Percentiles rank a stretch among this genome's conserved stretches.
phyloP scores from a whole-genome alignment of 2,888 invertebrate species.

The Clitarchus hookeri region DNA sequence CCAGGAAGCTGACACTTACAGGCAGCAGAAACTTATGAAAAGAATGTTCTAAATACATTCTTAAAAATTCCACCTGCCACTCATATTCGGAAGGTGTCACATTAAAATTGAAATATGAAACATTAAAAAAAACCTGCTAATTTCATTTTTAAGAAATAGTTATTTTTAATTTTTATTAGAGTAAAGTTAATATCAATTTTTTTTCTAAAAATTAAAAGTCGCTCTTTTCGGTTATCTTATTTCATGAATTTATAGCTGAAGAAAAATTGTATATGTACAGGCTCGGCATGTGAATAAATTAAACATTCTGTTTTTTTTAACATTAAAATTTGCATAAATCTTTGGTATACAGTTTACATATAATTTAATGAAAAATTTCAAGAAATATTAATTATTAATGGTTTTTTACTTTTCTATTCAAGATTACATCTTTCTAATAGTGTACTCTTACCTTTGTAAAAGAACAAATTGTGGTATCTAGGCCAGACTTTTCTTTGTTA shows the following conservation, averaged over 20 bases:
- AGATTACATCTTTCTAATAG: not conserved
- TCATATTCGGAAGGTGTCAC: not conserved
- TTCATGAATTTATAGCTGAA: conserved; percentile 20
- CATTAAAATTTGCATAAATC: not conserved
- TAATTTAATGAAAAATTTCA: not conserved
- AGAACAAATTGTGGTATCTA: not conserved
- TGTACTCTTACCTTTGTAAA: conserved; percentile 3
- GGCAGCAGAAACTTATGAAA: not conserved
- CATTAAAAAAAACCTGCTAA: conserved; percentile 1
- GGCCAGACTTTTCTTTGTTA: not conserved
- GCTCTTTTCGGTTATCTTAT: not conserved
- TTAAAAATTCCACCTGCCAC: not conserved
- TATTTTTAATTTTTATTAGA: conserved; percentile 8
- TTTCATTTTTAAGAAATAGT: not conserved
- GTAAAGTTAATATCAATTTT: conserved; percentile 25
- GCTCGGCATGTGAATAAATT: not conserved
- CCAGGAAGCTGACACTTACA: not conserved
- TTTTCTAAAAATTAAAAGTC: not conserved
- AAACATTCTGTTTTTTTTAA: not conserved
- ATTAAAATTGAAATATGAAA: not conserved
- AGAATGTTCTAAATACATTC: not conserved
- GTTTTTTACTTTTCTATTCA: not conserved
- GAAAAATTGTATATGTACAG: not conserved
- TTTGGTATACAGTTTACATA: conserved; percentile 2
- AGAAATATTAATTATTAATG: not conserved